Conservation (phyloP, 1,140 invertebrate genomes). For the Trachymyrmex septentrionalis region DNA sequence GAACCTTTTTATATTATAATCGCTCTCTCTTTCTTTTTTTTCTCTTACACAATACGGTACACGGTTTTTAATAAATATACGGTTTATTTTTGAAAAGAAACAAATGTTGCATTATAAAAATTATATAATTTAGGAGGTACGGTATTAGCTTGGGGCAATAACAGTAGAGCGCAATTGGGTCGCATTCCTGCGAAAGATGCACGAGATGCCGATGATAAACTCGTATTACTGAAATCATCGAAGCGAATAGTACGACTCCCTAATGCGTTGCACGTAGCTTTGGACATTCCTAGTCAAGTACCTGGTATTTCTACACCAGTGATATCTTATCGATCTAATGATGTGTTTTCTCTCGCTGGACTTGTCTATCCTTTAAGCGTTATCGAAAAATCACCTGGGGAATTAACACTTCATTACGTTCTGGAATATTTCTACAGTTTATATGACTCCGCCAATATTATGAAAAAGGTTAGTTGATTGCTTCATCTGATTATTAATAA, state of each 20-base stretch:
- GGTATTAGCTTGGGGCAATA: constrained; percentile 84
- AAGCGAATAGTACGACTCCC: constrained; percentile 86
- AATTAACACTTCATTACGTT: constrained; percentile 86
- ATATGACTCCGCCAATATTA: constrained; percentile 86
- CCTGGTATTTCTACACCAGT: constrained; percentile 84
- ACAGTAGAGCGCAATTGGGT: constrained; percentile 82
- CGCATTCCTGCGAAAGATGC: constrained; percentile 78
- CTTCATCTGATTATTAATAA: constrained; percentile 25
- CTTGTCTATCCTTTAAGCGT: constrained; percentile 78
- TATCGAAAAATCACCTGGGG: constrained; percentile 80
- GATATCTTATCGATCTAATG: constrained; percentile 84
- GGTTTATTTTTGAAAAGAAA: background rate
- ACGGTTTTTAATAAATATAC: no score
- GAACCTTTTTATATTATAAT: background rate
- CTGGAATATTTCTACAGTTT: constrained; percentile 87
- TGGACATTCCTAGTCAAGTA: constrained; percentile 85
- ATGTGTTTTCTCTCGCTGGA: constrained; percentile 80
- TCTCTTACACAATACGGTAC: background rate
- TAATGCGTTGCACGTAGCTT: constrained; percentile 82
- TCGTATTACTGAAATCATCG: constrained; percentile 83
- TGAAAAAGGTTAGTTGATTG: constrained; percentile 81
- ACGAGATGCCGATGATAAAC: constrained; percentile 78
- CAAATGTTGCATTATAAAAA: background rate
- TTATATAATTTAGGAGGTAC: constrained; percentile 79
- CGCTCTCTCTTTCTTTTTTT: background rate